Base-by-base conservation (phyloP, 2,113 vertebrate genomes). In the Halcyon senegalensis region DNA sequence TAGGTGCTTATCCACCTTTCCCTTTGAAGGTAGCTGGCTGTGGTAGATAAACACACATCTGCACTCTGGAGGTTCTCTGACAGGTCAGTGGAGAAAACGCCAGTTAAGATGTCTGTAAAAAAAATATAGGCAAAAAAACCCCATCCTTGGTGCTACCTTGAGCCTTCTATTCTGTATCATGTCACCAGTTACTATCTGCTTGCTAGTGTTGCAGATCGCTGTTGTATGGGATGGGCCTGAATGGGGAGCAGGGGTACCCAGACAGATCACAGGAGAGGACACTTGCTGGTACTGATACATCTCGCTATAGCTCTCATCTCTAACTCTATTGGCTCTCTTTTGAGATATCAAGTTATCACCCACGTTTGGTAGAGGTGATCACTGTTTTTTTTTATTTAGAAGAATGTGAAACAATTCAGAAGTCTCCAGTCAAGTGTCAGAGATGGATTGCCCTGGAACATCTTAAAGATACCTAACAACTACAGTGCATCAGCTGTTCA, bases 31-130 rank as follows among this genome's bases (percentile, higher is more conserved):
- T 72, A 93, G 76, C 63, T 90, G 88, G 13, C 55, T 70, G 55
- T 24, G 55, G 67, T 93, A 94, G 74, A 87, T 68, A 82, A 95
- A 62, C 35, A 68, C 66, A 95, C 44, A 85, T 64, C 70, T 91
- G 66, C 62, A 18, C 27, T 93, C 39, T 78, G 31, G n/a, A 91
- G 63, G 35, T 73, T 64, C 51, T 87, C 67, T 2, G 2, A 58
- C 62, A 91, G 51, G 77, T 92, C 77, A 80, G 62, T 41, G 89
- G 51, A 39, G 17, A 94, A 94, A 68, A 89, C n/a, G 87, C 2
- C 35, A 68, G 20, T 63, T 51, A 76, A 89, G 24, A 33, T 41
- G 39, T 48, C 56, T 84, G 56, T 82, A 44, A 73, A 86, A 67
- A 93, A 90, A 70, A 56, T 8, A 80, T 0, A 1, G 20, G 10